Conservation (phyloP, 2,888 invertebrate genomes). For the Synanthedon myopaeformis region DNA sequence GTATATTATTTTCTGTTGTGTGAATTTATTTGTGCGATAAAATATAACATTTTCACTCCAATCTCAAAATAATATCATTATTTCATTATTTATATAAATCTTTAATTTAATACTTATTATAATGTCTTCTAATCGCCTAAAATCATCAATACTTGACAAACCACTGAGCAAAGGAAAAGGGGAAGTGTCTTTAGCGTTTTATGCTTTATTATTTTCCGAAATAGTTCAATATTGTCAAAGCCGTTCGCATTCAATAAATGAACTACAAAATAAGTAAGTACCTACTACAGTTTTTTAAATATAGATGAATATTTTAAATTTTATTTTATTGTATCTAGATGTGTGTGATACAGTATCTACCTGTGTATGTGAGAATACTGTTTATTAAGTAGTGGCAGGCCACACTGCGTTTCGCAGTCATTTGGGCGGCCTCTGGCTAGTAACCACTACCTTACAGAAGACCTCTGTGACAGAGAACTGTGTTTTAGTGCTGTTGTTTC, state of each 20-base stretch:
- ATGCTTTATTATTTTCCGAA: constrained; percentile 96
- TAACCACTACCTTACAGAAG: no score
- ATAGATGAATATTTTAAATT: no score
- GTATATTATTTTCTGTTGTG: background rate
- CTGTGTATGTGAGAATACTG: no score
- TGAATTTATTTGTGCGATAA: background rate
- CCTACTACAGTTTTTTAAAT: constrained; percentile 6
- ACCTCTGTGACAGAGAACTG: no score
- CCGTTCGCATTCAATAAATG: constrained; percentile 93
- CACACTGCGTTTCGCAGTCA: no score
- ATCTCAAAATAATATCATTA: background rate
- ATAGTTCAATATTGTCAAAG: constrained; percentile 98
- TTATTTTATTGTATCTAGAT: no score
- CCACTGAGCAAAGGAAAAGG: constrained; percentile 92
- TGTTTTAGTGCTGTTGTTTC: no score
- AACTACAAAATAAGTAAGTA: constrained; percentile 89
- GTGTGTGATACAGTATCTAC: no score
- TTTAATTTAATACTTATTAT: background rate
- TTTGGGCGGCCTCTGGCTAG: no score
- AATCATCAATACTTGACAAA: constrained; percentile 88
- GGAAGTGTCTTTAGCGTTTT: constrained; percentile 92
- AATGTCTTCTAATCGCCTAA: constrained; percentile 71
- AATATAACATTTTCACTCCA: background rate
- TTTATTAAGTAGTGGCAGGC: no score
- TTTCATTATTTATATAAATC: background rate